Evolutionary conservation across 2,888 invertebrate species (phyloP), one percentile per base, ranked within the genome.

Genomic region (Drosophila aldrichi): DNA sequence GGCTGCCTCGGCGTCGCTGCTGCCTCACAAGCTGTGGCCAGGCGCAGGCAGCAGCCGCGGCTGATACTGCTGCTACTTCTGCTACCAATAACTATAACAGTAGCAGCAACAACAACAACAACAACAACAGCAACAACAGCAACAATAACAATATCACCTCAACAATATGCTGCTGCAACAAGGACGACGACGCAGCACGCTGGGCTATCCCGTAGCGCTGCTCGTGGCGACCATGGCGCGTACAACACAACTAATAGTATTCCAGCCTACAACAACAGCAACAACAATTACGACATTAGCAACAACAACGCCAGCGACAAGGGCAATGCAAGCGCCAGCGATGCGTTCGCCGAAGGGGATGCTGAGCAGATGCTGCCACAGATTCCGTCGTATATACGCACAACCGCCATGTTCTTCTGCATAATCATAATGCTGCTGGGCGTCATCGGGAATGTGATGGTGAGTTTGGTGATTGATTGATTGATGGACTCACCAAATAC

Each of bases 361-460:
- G 29, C 73, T 79, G 90, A 88, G 57, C 88, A 74, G 86, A 74
- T 85, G 90, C 77, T 92, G 77, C 94, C 94, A 71, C 94, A 95
- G 88, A 95, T 97, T 90, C 97, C 98, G 79, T 94, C 95, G 90
- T 98, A 98, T 94, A 97, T 98, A 92, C 95, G 97, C 81, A 96
- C 96, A 60, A 96, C 97, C 2, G 97, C 98, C 12, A 97, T 98
- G 95, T 95, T 96, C 29, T 95, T 97, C 87, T 98, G 98, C 93
- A 96, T 97, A 89, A 94, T 96, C 79, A 97, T 98, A 84, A 96
- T 98, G 95, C 95, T 97, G 90, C 94, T 98, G 81, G 98, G 98
- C 41, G 96, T 98, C 74, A 95, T 97, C 78, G 98, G 98, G 25
- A 98, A 98, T 91, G 95, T 97, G 73, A 97, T 98, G 96, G 98